Evolutionary conservation across 2,113 vertebrate genomes (phyloP), one percentile per base, ranked within the genome.

Genomic region (Stigmatopora argus): DNA sequence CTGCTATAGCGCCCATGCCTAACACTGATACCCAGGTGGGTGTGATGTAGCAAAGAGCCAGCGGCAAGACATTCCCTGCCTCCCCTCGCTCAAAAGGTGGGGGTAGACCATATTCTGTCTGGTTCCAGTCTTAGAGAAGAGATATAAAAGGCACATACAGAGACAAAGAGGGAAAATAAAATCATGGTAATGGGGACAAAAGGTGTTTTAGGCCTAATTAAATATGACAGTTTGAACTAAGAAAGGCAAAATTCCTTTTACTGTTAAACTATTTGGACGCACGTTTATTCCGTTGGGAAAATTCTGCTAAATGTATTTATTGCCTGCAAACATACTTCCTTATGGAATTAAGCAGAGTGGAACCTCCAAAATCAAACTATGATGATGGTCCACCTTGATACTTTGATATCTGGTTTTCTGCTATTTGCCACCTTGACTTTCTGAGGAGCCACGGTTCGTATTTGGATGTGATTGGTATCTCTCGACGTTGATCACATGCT

Each of bases 61-160:
- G 81, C 0, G 91, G 92, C 46, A 92, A 62, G 71, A 92, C 86
- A 80, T 89, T 90, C 0, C 77, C 81, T 0, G 90, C 88, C 64
- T 93, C 89, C 13, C 86, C 86, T 71, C 86, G 90, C 26, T 90
- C 88, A 0, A 79, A 80, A 4, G 90, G 92, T 55, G 88, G 80
- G 0, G 88, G 92, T 38, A 91, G 81, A 55, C 91, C 90, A 0
- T 91, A 93, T 17, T 55, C 84, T 65, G 92, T 93, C 83, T 92
- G 85, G 80, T 93, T 94, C 91, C 90, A 93, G 73, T 93, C 91
- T 94, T 77, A 72, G 64, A 75, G 49, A 69, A 47, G 53, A 78
- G 44, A 71, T 64, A 17, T 44, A 58, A 52, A n/a, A 65, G 65
- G 61, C 34, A 61, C 57, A 73, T 53, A 60, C 31, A 62, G 55